Conservation (phyloP, 2,113 vertebrate species). For the Baryphthengus martii region DNA sequence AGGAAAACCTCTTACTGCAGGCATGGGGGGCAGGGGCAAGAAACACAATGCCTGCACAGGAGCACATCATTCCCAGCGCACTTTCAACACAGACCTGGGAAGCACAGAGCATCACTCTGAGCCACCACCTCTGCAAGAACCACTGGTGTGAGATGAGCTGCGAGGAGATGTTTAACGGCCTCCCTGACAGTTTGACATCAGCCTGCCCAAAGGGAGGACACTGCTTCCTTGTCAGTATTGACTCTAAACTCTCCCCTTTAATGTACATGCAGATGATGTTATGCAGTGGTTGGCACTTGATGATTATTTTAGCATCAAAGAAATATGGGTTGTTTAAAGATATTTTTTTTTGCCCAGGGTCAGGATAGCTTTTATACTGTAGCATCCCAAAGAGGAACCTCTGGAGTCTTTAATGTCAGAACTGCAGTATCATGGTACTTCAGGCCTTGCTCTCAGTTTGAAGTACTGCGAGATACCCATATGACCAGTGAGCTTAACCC, state of each 20-base stretch:
- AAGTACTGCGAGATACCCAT: not conserved
- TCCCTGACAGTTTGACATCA: not conserved
- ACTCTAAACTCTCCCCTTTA: not conserved
- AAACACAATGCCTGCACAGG: not conserved
- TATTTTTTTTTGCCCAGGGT: not conserved
- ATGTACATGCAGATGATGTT: not conserved
- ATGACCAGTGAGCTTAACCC: not conserved
- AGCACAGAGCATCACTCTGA: not conserved
- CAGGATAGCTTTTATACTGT: not conserved
- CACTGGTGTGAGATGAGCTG: not conserved
- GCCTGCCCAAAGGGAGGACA: not conserved
- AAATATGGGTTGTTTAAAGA: not conserved
- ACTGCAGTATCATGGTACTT: too few relatives aligned
- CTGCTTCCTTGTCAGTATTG: not conserved
- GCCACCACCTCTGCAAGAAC: not conserved
- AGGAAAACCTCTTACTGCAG: not conserved
- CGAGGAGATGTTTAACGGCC: not conserved
- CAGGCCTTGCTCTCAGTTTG: not conserved
- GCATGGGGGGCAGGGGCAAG: rapidly evolving
- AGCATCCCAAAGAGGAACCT: not conserved
- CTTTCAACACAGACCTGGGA: not conserved
- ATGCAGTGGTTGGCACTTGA: not conserved
- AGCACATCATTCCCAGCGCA: rapidly evolving
- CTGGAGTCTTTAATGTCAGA: not conserved
- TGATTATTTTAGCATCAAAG: not conserved